Percentiles rank a stretch among this genome's conserved stretches.
Conservation (phyloP, 2,888 invertebrate genomes). For the Tipula helvola region DNA sequence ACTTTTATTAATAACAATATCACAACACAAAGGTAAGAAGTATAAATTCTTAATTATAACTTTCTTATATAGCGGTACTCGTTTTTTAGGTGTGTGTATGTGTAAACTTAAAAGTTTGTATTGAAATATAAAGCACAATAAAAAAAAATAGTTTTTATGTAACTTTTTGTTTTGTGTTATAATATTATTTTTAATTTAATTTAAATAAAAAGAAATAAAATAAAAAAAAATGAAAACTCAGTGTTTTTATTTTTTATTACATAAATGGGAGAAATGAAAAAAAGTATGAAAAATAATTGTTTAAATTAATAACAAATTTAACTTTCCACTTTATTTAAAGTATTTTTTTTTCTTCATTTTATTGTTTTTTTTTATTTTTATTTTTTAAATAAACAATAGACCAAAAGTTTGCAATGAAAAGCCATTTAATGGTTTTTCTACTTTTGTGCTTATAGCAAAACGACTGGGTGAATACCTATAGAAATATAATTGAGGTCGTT, state of each 20-base stretch:
- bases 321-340: background rate
- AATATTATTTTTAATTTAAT: background rate
- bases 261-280: background rate
- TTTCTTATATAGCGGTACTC: background rate
- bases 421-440: background rate
- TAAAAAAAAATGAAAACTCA: background rate
- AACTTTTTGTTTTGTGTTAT: background rate
- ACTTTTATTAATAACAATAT: background rate
- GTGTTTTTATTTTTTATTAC: background rate
- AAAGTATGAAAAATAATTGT: background rate
- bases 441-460: background rate
- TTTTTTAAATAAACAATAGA: background rate
- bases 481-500: too few species aligned
- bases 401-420: background rate
- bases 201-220: background rate
- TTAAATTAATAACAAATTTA: background rate
- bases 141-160: background rate
- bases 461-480: background rate
- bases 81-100: background rate
- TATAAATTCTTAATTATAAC: background rate
- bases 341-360: background rate
- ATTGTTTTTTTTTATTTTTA: background rate
- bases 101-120: background rate
- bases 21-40: background rate
- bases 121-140: background rate